A percentile compares a stretch with the other conserved stretches of the same genome.
Conservation (phyloP, 2,113 vertebrate species). For the Girardinichthys multiradiatus region DNA sequence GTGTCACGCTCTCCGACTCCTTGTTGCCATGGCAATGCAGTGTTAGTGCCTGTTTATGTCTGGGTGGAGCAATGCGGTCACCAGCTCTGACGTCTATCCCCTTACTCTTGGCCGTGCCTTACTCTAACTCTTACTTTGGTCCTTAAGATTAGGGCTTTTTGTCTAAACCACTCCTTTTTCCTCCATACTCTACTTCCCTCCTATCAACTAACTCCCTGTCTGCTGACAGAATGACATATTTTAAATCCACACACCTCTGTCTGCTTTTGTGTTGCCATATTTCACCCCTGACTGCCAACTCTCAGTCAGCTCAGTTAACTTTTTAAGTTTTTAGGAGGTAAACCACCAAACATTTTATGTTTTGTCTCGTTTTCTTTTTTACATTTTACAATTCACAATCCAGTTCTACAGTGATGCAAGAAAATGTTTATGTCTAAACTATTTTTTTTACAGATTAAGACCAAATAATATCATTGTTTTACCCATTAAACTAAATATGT, state of each 20-base stretch:
- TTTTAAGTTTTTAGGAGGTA: not conserved
- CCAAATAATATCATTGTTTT: too few relatives aligned
- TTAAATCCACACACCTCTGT: not conserved
- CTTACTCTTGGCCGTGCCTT: not conserved
- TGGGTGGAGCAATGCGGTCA: constrained; percentile 17
- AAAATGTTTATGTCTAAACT: not conserved
- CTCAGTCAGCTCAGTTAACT: not conserved
- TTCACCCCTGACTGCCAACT: not conserved
- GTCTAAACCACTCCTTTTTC: constrained; percentile 28
- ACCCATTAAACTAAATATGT: too few relatives aligned
- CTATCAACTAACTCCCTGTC: not conserved
- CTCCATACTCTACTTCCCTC: not conserved
- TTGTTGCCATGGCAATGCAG: constrained; percentile 35
- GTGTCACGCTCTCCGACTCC: constrained; percentile 28
- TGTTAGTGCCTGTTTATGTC: constrained; percentile 55
- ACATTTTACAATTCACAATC: too few relatives aligned
- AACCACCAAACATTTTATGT: not conserved
- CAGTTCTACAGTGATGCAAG: too few relatives aligned
- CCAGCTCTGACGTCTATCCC: not conserved
- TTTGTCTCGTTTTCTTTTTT: not conserved
- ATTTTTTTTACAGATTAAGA: not conserved
- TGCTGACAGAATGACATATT: not conserved
- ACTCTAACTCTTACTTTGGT: not conserved
- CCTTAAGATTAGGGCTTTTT: not conserved
- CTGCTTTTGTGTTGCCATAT: not conserved